Percentiles rank a stretch among this genome's conserved stretches.
These are phyloP conservation scores for Rhynchonycteris naso DNA, from an alignment of 2,797 vertebrate genomes.

Conservation along the genomic window DNA sequence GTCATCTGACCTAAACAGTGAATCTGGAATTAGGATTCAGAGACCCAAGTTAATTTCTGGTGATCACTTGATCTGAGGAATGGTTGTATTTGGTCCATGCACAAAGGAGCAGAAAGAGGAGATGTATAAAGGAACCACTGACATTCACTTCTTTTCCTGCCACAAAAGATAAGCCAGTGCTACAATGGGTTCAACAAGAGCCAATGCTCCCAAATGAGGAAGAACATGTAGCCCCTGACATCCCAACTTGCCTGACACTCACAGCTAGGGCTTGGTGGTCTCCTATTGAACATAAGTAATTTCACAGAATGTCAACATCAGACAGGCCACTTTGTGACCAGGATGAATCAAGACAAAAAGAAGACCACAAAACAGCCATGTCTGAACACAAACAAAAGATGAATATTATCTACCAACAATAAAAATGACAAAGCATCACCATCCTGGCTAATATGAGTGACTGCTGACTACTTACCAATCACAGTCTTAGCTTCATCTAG, in stretches of 20 bases:
- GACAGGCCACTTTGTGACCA: neutral
- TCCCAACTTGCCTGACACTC: neutral
- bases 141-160: neutral
- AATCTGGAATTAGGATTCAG: neutral
- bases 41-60: neutral
- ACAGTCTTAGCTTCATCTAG: neutral
- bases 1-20: neutral
- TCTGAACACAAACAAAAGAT: slow-evolving; percentile 6
- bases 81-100: neutral
- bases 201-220: neutral
- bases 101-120: neutral
- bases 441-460: neutral
- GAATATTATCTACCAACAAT: neutral
- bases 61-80: neutral
- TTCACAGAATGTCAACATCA: neutral
- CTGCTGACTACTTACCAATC: neutral
- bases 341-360: neutral
- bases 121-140: neutral
- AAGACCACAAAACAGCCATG: neutral
- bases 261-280: neutral
- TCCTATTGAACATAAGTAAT: neutral
- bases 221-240: accelerated
- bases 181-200: accelerated
- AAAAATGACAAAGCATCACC: neutral
- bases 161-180: neutral